Percentiles rank a stretch among this genome's conserved stretches.
phyloP scores from a whole-genome alignment of 2,888 invertebrate genomes.

The Drosophila falleni region DNA sequence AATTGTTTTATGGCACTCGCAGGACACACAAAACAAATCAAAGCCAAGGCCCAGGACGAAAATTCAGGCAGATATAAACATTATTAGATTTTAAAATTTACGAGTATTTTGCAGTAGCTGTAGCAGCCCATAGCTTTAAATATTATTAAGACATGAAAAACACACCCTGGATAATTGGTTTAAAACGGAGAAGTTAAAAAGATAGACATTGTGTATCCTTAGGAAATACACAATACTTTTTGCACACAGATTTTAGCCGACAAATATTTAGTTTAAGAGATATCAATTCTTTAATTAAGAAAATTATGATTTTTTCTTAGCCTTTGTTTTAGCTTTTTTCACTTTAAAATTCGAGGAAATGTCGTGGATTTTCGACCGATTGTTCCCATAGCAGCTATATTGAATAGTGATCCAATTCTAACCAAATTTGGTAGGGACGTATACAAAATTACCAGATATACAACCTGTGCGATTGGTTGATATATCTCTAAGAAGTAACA shows the following conservation, averaged over 20 bases:
- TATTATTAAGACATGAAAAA: conserved; percentile 36
- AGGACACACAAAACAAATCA: conserved; percentile 68
- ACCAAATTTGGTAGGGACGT: no score
- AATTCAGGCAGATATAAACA: conserved; percentile 35
- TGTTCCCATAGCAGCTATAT: no score
- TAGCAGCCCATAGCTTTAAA: conserved; percentile 12
- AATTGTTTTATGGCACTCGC: conserved; percentile 76
- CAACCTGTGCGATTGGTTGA: no score
- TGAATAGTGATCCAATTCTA: no score
- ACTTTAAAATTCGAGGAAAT: no score
- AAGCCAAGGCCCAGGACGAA: conserved; percentile 27
- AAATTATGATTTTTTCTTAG: no score
- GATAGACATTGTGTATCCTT: not conserved
- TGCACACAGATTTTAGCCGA: not conserved
- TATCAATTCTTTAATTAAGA: no score
- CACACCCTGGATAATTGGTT: conserved; percentile 42
- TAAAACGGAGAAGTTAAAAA: conserved; percentile 36
- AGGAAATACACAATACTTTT: not conserved
- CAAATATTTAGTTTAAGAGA: no score
- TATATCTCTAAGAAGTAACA: no score
- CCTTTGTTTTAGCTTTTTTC: no score
- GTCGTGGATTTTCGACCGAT: no score
- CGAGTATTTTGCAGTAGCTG: conserved; percentile 16
- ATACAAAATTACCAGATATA: no score
- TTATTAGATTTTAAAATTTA: conserved; percentile 56